Evolutionary conservation across 2,797 vertebrate species (phyloP), one percentile per base, ranked within the genome.

Genomic region (Yasuhikotakia modesta): DNA sequence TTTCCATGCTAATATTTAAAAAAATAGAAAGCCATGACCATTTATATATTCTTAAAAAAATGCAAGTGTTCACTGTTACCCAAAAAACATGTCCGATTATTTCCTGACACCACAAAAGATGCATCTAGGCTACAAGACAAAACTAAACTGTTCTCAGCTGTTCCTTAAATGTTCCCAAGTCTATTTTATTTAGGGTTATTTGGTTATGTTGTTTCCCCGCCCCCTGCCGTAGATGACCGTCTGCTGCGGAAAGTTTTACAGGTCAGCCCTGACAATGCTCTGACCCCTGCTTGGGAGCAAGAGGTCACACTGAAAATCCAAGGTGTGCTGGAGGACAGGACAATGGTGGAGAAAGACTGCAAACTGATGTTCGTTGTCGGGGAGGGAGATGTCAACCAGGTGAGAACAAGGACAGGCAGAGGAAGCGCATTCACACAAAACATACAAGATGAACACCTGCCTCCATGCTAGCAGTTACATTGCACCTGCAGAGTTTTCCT

Each of bases 311-410:
- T 91, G 27, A 92, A 91, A 87, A 91, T 95, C 86, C 91, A 93
- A 80, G 91, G 92, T 8, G 85, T 94, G 70, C 85, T 92, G 77
- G 91, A 94, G 81, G 92, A 93, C 79, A 89, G 89, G 61, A 93
- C 88, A 1, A 91, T 94, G 79, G 90, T 92, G 85, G 93, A 94
- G 80, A 92, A 92, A 89, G 92, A 94, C 84, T 79, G 80, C 70
- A 92, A 89, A 53, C 90, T 95, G 35, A 90, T 90, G 35, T 93
- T 95, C 83, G 86, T 92, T 58, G 89, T 90, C 0, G 91, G 90
- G 63, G 91, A 93, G 60, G 89, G 90, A 73, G 95, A 95, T 69
- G 95, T 93, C 57, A 94, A 92, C 86, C 88, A 91, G 90, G 91
- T 93, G 32, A 86, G 82, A 27, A 30, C 63, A 66, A 39, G n/a